Conservation (phyloP, 2,888 invertebrate genomes). For the Hypomecis atomaria region DNA sequence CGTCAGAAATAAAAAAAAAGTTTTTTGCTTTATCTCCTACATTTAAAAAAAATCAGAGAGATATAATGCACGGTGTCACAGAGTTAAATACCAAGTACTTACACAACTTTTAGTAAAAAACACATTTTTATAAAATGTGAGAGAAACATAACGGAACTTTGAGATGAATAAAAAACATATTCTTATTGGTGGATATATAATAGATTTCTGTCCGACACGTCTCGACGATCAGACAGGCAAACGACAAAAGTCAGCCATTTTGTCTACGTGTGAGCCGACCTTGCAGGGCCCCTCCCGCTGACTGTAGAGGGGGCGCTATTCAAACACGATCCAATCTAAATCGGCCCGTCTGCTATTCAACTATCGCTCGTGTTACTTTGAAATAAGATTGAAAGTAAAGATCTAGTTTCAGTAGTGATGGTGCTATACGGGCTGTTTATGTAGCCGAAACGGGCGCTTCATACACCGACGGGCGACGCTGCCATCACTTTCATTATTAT, state of each 20-base stretch:
- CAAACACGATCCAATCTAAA: conserved; percentile 55
- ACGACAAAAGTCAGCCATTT: conserved; percentile 77
- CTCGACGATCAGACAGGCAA: conserved; percentile 43
- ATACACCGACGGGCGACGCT: conserved; percentile 81
- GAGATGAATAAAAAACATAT: not conserved
- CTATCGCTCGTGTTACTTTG: conserved; percentile 47
- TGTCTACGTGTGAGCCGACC: conserved; percentile 74
- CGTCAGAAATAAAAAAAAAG: no score
- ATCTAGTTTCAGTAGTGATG: conserved; percentile 51
- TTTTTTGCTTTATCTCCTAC: no score
- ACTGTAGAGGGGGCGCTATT: conserved; percentile 66
- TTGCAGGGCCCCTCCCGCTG: conserved; percentile 67
- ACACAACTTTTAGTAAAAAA: no score
- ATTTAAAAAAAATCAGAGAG: no score
- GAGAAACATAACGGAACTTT: no score
- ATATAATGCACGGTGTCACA: no score
- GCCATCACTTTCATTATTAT: conserved; percentile 85
- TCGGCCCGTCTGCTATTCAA: conserved; percentile 46
- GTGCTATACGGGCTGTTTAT: conserved; percentile 83
- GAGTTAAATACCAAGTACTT: no score
- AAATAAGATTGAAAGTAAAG: conserved; percentile 43
- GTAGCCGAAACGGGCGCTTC: conserved; percentile 84
- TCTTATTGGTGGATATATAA: not conserved
- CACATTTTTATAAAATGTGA: no score
- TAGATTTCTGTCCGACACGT: conserved; percentile 36